Base-by-base conservation (phyloP, 2,888 invertebrate species). In the Spilosoma lubricipeda region DNA sequence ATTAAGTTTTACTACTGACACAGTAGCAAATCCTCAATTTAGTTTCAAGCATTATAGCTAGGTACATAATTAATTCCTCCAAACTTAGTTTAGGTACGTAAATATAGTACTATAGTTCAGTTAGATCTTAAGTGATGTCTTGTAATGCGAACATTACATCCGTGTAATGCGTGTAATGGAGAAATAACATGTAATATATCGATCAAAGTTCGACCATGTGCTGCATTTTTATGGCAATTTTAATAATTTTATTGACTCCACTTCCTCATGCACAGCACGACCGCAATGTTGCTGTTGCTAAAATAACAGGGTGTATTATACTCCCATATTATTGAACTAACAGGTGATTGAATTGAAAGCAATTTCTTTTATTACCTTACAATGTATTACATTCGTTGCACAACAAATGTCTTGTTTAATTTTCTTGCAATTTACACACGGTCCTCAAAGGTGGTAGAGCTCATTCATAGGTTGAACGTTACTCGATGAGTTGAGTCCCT, bases 171-270 rank as follows among this genome's bases (percentile, higher is more conserved):
- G 76, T 79, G 75, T 80, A 81, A 79, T 76, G 75, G 76, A 82
- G 74, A 52, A 75, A 77, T 74, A 85, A 77, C 70, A 79, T 81
- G 71, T 87, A 87, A 87, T 87, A 78, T 83, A 64, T 82, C 71
- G 76, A 74, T 71, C 70, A 70, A 75, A 76, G 77, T 78, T 84
- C 82, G 80, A 74, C 75, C 80, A 77, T 79, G 75, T 72, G 68
- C 72, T 81, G 78, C 73, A 71, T 52, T 76, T 79, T 84, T 78
- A 84, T 82, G 76, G 80, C 73, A 79, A 79, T 82, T 79, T 85
- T 75, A 67, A 77, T 75, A 39, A 75, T 76, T 77, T 77, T 82
- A 76, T 80, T 76, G 74, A 74, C 70, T 73, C 69, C 75, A 82
- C 80, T 84, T 84, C 85, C 84, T 83, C 67, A 27, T 82, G 80